Base-by-base conservation (phyloP, 2,797 vertebrate species). In the Rhinatrema bivittatum region DNA sequence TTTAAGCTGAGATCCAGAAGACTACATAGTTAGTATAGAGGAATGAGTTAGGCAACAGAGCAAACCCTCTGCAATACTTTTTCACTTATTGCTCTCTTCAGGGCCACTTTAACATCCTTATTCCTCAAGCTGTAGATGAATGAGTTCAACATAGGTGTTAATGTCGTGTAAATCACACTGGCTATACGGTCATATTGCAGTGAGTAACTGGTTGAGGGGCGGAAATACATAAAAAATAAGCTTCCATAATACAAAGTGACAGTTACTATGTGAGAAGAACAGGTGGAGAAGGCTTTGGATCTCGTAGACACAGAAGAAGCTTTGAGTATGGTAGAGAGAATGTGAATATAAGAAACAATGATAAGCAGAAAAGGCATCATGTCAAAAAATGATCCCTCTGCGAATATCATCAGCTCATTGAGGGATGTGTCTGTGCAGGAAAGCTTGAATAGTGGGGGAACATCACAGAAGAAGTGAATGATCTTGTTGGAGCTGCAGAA, bases 51-150 rank as follows among this genome's bases (percentile, higher is more conserved):
- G n/a, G n/a, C n/a, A n/a, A n/a, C n/a, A n/a, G n/a, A n/a, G n/a
- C n/a, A n/a, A n/a, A n/a, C n/a, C n/a, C n/a, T n/a, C n/a, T n/a
- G n/a, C n/a, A n/a, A n/a, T n/a, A n/a, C n/a, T n/a, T n/a, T n/a
- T n/a, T n/a, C n/a, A n/a, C n/a, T n/a, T n/a, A 29, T 20, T 24
- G 40, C 34, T n/a, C 39, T 38, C 23, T 18, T 37, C 11, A 32
- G 36, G 10, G 47, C 47, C 6, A 16, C 23, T 41, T 47, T 58
- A 5, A 65, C 16, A 6, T 58, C 44, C 7, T 33, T 39, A 18
- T 65, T 65, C 9, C 48, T 65, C 4, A 65, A 42, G 25, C 54
- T 58, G 6, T 61, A 65, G 16, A 63, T 59, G 15, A 56, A 63
- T 8, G 55, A 56, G 20, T 59, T 59, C 11, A 56, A 16, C 26